Percentiles rank a stretch among this genome's conserved stretches.
Conservation (phyloP, 2,113 vertebrate species). For the Strix aluco region DNA sequence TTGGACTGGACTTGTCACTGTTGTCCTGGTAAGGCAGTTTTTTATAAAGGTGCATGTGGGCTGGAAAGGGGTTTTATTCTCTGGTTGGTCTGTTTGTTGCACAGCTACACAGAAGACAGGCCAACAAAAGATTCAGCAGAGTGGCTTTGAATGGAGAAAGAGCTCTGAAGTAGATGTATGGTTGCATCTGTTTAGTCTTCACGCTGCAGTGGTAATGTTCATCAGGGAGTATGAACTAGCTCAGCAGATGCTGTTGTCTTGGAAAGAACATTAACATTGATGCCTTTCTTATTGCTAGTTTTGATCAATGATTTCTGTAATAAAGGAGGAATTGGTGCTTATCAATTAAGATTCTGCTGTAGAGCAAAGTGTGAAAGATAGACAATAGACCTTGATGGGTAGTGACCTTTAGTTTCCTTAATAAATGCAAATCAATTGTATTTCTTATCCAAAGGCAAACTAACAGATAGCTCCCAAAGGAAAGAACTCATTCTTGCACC, state of each 20-base stretch:
- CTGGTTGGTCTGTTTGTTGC: background rate
- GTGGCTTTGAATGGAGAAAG: background rate
- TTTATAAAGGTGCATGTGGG: background rate
- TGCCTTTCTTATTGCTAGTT: background rate
- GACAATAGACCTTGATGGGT: background rate
- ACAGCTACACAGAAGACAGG: background rate
- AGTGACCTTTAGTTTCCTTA: background rate
- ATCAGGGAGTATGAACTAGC: background rate
- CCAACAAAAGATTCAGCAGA: background rate
- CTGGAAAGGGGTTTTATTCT: background rate
- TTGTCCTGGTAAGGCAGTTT: background rate
- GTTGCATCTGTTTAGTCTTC: background rate
- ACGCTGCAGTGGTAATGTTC: background rate
- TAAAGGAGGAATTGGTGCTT: background rate
- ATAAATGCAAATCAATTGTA: background rate
- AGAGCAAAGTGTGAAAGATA: background rate
- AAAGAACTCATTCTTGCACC: background rate
- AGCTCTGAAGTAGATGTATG: background rate
- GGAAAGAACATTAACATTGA: accelerated
- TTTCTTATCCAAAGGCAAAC: background rate
- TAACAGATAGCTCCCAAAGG: background rate
- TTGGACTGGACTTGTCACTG: background rate
- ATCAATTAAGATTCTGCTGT: background rate
- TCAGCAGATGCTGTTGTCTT: background rate
- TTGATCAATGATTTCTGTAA: background rate